These are phyloP conservation scores for Glaucopsyche alexis DNA, from an alignment of 2,888 invertebrate species.

Conservation along the genomic window DNA sequence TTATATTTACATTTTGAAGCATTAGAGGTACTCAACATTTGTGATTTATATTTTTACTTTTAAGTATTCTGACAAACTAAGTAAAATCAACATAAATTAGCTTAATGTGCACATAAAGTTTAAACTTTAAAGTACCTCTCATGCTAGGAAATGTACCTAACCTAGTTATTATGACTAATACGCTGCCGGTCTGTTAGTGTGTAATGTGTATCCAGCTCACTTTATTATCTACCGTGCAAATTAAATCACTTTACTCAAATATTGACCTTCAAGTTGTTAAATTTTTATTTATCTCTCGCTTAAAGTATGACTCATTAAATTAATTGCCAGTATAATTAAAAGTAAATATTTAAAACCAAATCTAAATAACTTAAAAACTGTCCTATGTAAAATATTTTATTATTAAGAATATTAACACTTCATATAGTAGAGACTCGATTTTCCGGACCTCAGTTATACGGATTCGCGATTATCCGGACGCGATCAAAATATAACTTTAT, in stretches of 20 bases:
- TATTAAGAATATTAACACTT: too few relatives aligned
- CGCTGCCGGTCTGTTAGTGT: not conserved
- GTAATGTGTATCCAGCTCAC: not conserved
- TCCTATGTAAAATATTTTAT: not conserved
- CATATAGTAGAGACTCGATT: too few relatives aligned
- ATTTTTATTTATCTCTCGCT: conserved; percentile 15
- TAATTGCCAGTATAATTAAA: conserved; percentile 1
- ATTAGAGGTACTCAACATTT: conserved; percentile 1
- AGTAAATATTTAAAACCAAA: not conserved
- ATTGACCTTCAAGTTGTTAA: conserved; percentile 20
- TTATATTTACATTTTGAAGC: conserved; percentile 9
- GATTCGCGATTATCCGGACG: too few relatives aligned
- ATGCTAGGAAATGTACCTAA: conserved; percentile 11
- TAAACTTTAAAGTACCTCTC: conserved; percentile 17
- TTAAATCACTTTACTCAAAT: not conserved
- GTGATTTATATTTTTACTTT: not conserved
- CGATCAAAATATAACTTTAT: too few relatives aligned
- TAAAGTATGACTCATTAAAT: conserved; percentile 12
- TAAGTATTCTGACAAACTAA: not conserved
- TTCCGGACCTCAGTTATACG: too few relatives aligned
- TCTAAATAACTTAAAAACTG: not conserved
- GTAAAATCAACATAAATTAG: not conserved
- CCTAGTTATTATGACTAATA: conserved; percentile 1
- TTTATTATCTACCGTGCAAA: not conserved
- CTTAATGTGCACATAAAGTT: conserved; percentile 6